Percentiles rank a stretch among this genome's conserved stretches.
Conservation (phyloP, 2,113 vertebrate species). For the Cichladusa arquata region DNA sequence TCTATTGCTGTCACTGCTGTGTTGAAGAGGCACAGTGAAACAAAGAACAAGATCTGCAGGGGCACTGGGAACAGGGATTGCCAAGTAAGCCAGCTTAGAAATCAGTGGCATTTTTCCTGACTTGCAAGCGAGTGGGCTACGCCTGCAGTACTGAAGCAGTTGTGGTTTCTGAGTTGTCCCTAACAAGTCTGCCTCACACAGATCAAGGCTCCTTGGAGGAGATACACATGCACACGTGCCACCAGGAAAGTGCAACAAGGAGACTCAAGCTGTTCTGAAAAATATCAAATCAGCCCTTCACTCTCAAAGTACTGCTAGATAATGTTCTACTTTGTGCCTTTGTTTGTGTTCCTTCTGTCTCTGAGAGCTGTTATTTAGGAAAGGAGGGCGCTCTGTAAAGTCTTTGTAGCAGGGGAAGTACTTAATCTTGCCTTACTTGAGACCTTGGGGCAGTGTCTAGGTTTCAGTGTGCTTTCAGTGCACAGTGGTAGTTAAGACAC, state of each 20-base stretch:
- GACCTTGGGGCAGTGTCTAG: neutral
- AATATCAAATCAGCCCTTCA: neutral
- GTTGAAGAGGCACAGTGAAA: neutral
- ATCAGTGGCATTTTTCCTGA: neutral
- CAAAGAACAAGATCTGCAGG: neutral
- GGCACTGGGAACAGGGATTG: neutral
- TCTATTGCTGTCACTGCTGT: neutral
- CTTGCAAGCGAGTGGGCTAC: fast-evolving
- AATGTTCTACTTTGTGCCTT: neutral
- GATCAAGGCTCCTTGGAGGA: neutral
- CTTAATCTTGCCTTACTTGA: neutral
- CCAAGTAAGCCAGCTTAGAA: neutral
- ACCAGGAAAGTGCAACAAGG: neutral
- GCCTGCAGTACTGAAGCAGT: neutral
- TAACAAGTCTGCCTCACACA: neutral
- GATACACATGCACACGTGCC: neutral
- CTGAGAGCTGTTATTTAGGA: neutral
- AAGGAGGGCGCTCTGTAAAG: neutral
- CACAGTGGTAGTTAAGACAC: neutral
- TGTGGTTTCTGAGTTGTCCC: neutral
- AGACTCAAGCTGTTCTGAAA: neutral
- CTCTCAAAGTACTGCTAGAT: neutral
- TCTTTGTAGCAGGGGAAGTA: neutral
- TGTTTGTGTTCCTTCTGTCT: neutral
- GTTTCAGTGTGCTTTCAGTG: neutral